These are phyloP conservation scores for Andrena bicolor DNA, from an alignment of 2,888 invertebrate genomes.

Conservation along the genomic window DNA sequence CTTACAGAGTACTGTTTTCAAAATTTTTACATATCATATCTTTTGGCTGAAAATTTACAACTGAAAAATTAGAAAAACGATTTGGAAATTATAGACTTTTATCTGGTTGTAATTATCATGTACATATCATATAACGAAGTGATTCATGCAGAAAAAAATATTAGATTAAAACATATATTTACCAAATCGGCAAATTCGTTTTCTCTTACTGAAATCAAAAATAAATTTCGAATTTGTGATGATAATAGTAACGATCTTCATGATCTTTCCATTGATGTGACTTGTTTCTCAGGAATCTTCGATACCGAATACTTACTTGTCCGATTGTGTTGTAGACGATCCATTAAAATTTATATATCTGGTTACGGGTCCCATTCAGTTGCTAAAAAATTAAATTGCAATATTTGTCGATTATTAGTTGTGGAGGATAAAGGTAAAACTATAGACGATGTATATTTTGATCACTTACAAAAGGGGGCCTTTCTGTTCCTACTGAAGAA, in stretches of 20 bases:
- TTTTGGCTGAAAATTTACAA: neutral
- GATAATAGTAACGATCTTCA: slow-evolving; percentile 1
- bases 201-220: slow-evolving; percentile 2
- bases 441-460: neutral
- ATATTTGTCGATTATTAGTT: neutral
- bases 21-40: neutral
- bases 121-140: no score
- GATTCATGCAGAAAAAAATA: no score
- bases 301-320: neutral
- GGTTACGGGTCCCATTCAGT: neutral
- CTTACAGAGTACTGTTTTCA: slow-evolving; percentile 17
- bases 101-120: no score
- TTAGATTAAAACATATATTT: no score
- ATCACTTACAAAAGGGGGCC: no score
- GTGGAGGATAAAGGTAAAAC: no score
- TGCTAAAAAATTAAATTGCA: slow-evolving; percentile 7
- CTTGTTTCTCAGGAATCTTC: slow-evolving; percentile 1
- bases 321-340: neutral
- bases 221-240: neutral
- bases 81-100: slow-evolving; percentile 10
- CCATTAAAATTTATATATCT: neutral
- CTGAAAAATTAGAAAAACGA: slow-evolving; percentile 16
- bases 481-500: no score
- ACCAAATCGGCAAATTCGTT: neutral
- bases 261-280: slow-evolving; percentile 12